Base-by-base conservation (phyloP, 1,140 invertebrate species). In the Caenorhabditis latens region DNA sequence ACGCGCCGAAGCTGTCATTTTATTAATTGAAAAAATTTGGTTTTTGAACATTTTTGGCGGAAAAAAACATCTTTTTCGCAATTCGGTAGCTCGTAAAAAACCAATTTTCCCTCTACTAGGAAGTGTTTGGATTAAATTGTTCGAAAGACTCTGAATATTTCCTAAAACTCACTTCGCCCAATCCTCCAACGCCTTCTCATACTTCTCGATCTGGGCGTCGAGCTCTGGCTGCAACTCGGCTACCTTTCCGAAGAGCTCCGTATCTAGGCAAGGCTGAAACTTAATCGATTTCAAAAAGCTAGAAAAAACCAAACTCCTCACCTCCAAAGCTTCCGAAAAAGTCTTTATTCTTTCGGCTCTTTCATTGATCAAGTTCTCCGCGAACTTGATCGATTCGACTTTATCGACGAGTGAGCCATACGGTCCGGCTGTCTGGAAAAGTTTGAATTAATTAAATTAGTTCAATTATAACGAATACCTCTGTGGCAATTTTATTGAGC, bases 161-260 rank as follows among this genome's bases (percentile, higher is more conserved):
- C n/a, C n/a, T n/a, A n/a, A 65, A 32, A 40, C 61, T 43, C 19
- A 71, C 65, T 71, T 8, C 13, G 71, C 24, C 71, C 71, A 79
- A 4, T 79, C 71, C 4, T 79, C 71, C 71, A 79, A 24, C 32
- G 46, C 21, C 46, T 79, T 79, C 46, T 79, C 71, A 50, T 79
- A 79, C 21, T 79, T 79, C 21, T 79, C 46, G n/a, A 79, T 79
- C 14, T 79, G 13, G 8, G 71, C 71, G 46, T 79, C 71, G 13
- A 79, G 71, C 40, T 79, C 46, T 40, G 71, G 71, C 13, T 79
- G 71, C 6, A 79, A 40, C 19, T 48, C 71, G n/a, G 46, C 71
- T 7, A 79, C 71, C 19, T 79, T 79, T 50, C 40, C 43, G 46
- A 79, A 79, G 7, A 79, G 46, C 21, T 79, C 71, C 9, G 7